Conservation (phyloP, 2,797 vertebrate genomes). For the Martes flavigula region DNA sequence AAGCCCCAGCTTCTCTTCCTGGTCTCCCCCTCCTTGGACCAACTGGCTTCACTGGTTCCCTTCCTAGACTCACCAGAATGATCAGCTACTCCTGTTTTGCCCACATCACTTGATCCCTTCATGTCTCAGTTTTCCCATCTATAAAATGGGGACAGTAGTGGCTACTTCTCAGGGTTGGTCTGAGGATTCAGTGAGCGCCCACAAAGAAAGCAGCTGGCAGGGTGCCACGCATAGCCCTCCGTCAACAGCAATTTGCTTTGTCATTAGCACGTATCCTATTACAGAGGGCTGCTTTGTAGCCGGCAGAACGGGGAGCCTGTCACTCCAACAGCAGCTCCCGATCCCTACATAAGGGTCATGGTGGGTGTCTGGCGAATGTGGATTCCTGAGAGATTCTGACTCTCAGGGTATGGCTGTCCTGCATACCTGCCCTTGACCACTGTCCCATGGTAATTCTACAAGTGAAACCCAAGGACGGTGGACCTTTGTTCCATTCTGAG, state of each 20-base stretch:
- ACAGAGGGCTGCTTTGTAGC: not conserved
- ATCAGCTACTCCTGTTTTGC: not conserved
- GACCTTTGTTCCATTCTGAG: not conserved
- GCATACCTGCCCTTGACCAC: not conserved
- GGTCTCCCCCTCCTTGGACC: not conserved
- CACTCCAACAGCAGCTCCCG: not conserved
- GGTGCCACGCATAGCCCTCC: not conserved
- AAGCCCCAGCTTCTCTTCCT: not conserved
- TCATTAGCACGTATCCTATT: fast-evolving
- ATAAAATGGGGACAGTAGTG: not conserved
- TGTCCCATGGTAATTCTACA: fast-evolving
- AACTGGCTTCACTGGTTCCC: not conserved
- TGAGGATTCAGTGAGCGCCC: not conserved
- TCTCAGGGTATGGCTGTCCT: not conserved
- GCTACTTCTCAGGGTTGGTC: not conserved
- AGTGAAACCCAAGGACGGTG: not conserved
- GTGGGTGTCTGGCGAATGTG: fast-evolving
- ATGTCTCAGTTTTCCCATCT: not conserved
- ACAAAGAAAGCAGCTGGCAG: not conserved
- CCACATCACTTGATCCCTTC: not conserved
- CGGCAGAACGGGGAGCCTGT: fast-evolving
- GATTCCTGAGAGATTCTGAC: not conserved
- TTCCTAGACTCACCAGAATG: not conserved
- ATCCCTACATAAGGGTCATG: not conserved
- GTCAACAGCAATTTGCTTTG: not conserved